Percentiles rank a stretch among this genome's conserved stretches.
These are phyloP conservation scores for Hymenochirus boettgeri DNA, from an alignment of 2,113 vertebrate genomes.

Conservation along the genomic window DNA sequence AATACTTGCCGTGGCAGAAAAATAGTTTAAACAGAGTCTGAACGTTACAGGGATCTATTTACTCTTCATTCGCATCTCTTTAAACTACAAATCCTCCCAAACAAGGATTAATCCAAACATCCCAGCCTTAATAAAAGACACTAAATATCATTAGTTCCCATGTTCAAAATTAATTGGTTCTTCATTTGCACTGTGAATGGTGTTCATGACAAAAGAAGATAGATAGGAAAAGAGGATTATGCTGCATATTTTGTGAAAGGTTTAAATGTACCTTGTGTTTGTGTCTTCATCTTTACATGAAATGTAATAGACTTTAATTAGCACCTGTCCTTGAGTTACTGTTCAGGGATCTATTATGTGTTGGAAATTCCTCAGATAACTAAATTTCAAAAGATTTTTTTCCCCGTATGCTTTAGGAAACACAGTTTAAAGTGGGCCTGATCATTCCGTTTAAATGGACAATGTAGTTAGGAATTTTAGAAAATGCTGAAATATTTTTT, in stretches of 20 bases:
- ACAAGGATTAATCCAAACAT: slow-evolving; percentile 10
- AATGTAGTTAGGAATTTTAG: no score
- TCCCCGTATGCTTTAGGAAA: no score
- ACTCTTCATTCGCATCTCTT: slow-evolving; percentile 30
- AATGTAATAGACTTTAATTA: background rate
- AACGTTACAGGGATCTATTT: slow-evolving; percentile 33
- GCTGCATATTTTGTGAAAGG: background rate
- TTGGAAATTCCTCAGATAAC: no score
- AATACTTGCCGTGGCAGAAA: background rate
- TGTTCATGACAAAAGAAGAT: slow-evolving; percentile 13
- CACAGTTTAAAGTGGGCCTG: no score
- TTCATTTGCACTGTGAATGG: slow-evolving; percentile 17
- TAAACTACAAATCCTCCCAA: slow-evolving; percentile 8
- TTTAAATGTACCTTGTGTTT: background rate
- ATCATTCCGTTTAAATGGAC: no score
- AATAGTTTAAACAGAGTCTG: slow-evolving; percentile 26
- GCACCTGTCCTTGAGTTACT: background rate
- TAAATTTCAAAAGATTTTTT: no score
- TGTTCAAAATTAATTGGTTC: slow-evolving; percentile 5
- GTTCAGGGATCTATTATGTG: no score
- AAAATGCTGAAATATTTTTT: no score
- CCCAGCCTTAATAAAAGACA: background rate
- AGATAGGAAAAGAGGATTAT: background rate
- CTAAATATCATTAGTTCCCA: slow-evolving; percentile 9
- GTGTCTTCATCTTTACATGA: background rate